Base-by-base conservation (phyloP, 1,140 invertebrate genomes). In the Orchesella cincta region DNA sequence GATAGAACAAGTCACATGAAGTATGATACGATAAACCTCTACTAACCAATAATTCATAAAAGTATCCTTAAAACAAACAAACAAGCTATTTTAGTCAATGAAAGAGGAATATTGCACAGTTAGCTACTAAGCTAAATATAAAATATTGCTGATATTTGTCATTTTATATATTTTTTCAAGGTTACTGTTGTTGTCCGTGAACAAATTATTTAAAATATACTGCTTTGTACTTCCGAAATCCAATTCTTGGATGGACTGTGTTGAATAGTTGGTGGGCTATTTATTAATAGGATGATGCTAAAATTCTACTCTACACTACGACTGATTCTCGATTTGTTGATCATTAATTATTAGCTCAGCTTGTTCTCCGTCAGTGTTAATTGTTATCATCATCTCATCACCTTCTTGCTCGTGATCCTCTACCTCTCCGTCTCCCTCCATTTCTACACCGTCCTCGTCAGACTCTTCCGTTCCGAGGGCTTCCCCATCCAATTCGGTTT, bases 321-420 rank as follows among this genome's bases (percentile, higher is more conserved):
- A 31, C 62, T 67, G 62, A 23, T 52, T 62, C 26, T 77, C 76
- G 54, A 77, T 54, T 18, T 67, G 71, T 34, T 70, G 62, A 39
- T 77, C 76, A 52, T 73, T 77, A 57, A 73, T 77, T n/a, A 77
- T 73, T 70, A 77, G 35, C 28, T 77, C 76, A 0, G 70, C 31
- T 33, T 77, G 76, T 70, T 85, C 84, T 18, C 83, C 83, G 20
- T 86, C 85, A 5, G 83, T 83, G 72, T 83, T 83, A 46, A 83
- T 83, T 75, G 83, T 83, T 28, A 84, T 83, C 76, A 91, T 91
- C 86, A 91, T 90, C 83, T 91, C 90, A 76, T 91, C 90, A 90
- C 90, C 34, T 86, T 88, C 76, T 88, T 90, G 34, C 88, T 90
- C 78, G 85, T 85, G 81, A 87, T 88, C 74, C 89, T 89, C 8